Evolutionary conservation across 2,888 invertebrate genomes (phyloP).

Genomic region (Pheosia gnoma): DNA sequence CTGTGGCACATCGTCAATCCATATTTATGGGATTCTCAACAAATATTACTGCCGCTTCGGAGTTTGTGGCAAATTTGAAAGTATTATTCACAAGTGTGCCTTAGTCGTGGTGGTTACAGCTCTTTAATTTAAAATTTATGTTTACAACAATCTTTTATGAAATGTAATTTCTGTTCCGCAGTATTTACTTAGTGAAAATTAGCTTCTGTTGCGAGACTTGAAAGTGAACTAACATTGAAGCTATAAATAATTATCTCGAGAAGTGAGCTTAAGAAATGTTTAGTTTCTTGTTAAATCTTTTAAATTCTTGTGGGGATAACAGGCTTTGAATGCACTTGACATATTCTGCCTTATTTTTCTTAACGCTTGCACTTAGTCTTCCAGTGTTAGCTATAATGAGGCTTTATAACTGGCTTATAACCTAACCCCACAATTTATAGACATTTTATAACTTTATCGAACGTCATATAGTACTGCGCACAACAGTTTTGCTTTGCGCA

Average conservation of each 20-base stretch:
- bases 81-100: not conserved
- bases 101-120: constrained; percentile 5
- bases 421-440: too few relatives aligned
- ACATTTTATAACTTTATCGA: too few relatives aligned
- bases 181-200: constrained; percentile 1
- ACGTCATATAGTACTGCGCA: too few relatives aligned
- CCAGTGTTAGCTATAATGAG: constrained; percentile 8
- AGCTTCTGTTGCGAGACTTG: not conserved
- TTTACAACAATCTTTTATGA: constrained; percentile 4
- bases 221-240: not conserved
- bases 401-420: constrained; percentile 7
- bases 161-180: not conserved
- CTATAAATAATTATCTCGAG: not conserved
- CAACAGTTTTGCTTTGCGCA: too few relatives aligned
- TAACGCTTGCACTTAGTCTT: constrained; percentile 9
- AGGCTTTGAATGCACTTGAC: constrained; percentile 13
- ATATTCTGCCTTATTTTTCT: constrained; percentile 12
- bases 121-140: constrained; percentile 6
- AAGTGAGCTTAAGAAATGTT: constrained; percentile 3
- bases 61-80: constrained; percentile 16
- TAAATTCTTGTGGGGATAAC: constrained; percentile 15
- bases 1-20: constrained; percentile 37
- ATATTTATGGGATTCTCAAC: constrained; percentile 50
- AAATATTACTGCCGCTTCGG: constrained; percentile 27
- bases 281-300: constrained; percentile 18